These are phyloP conservation scores for Adela reaumurella DNA, from an alignment of 2,888 invertebrate species.

Conservation along the genomic window DNA sequence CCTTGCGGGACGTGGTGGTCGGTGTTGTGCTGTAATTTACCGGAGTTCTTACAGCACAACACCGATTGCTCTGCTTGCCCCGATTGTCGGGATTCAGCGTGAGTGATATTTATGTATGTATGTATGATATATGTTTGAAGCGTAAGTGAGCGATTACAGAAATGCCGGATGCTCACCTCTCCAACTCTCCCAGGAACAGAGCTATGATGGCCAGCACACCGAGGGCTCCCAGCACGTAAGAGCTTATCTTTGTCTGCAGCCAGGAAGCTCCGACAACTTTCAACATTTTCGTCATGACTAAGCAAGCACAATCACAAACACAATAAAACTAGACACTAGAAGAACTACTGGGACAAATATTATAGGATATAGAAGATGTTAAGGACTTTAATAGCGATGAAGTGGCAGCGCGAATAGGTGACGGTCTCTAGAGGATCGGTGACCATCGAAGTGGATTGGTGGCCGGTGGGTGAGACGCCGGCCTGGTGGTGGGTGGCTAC, in stretches of 20 bases:
- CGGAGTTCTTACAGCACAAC: too few relatives aligned
- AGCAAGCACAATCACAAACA: constrained; percentile 4
- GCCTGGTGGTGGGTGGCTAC: constrained; percentile 22
- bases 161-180: constrained; percentile 56
- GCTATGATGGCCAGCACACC: constrained; percentile 65
- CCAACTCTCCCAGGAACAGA: constrained; percentile 66
- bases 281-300: constrained; percentile 55
- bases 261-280: constrained; percentile 78
- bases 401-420: constrained; percentile 49
- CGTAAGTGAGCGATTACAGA: too few relatives aligned
- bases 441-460: constrained; percentile 36
- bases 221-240: constrained; percentile 66
- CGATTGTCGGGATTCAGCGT: too few relatives aligned
- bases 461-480: constrained; percentile 10
- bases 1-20: too few relatives aligned
- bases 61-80: too few relatives aligned
- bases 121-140: too few relatives aligned
- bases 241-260: constrained; percentile 71
- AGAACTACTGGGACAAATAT: constrained; percentile 15
- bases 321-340: constrained; percentile 8
- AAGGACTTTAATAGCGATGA: constrained; percentile 54
- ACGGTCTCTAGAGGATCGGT: constrained; percentile 38
- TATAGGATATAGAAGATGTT: constrained; percentile 52
- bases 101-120: too few relatives aligned
- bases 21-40: too few relatives aligned